Base-by-base conservation (phyloP, 2,113 vertebrate species). In the Burhinus oedicnemus region DNA sequence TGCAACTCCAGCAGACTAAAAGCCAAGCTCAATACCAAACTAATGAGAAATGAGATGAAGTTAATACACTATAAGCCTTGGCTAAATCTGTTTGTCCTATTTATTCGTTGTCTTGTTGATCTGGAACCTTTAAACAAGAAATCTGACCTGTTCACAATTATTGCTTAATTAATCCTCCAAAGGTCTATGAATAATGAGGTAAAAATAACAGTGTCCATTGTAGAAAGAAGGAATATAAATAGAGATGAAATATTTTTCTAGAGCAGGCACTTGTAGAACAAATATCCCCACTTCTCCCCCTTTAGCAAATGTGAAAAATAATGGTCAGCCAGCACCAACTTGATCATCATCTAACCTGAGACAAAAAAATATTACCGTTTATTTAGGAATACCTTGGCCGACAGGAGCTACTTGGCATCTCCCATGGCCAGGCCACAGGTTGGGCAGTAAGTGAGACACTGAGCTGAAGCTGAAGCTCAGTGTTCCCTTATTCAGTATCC, bases 41-140 rank as follows among this genome's bases (percentile, higher is more conserved):
- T 95, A 96, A 97, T 79, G 75, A 96, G 82, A 94, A 97, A 86
- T 18, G 52, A 93, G 87, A 84, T 44, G 29, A 85, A 91, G 78
- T 87, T 94, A 96, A 96, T 94, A 85, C 62, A 91, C 36, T 85
- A 66, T 85, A 93, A 96, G 87, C 82, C 74, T 87, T 76, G 11
- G 57, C 36, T 94, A 91, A 96, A 87, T 80, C 87, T 91, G 30
- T 87, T 94, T 87, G 52, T 91, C 81, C 66, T 94, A 61, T 91
- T 93, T 91, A 65, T 90, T 72, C 90, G 83, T 47, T 76, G 71
- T 76, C 70, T 76, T 91, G 77, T 89, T 95, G 65, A 88, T 89
- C 78, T 96, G 81, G 69, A 96, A 75, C 47, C 34, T 94, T 86
- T 93, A 84, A 94, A 94, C 64, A 89, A 79, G 52, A 93, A 93